Base-by-base conservation (phyloP, 2,888 invertebrate genomes). In the Pasiphila rectangulata region DNA sequence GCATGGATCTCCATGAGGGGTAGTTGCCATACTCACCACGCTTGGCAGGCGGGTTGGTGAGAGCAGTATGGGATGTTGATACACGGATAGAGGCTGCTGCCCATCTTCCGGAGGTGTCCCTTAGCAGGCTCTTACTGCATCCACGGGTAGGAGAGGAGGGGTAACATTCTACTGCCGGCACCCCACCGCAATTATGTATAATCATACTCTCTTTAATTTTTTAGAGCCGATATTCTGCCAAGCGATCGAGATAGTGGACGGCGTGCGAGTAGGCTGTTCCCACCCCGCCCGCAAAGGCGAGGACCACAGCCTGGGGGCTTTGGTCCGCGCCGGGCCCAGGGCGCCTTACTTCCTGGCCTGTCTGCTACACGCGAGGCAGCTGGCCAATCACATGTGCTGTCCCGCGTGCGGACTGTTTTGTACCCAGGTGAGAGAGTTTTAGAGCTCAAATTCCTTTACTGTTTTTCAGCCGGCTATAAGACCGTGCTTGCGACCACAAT, bases 351-450 rank as follows among this genome's bases (percentile, higher is more conserved):
- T 94, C 73, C 91, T 95, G 10, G 88, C 95, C 15, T 98, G 98
- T 75, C 90, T 91, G 36, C 91, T 93, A 63, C 98, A 98, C 78
- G 90, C 92, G 49, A 92, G 93, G 61, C 91, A 96, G 48, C 83
- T 97, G 49, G 82, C 91, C 7, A 82, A 91, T 23, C 98, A 98
- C 79, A 95, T 96, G 77, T 96, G 96, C 75, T 98, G 97, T 71
- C 95, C 97, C 0, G 93, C 94, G 1, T 98, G 98, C 80, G 84
- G 97, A 3, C 84, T 96, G 39, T 98, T 96, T 77, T 97, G 97
- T 73, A 94, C 96, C 3, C 96, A 96, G 91, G 95, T 94, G 10
- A 3, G 21, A 12, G 9, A 3, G 4, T 5, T 5, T 13, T 25
- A 17, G 7, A 10, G 21, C 1, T 21, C 16, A 29, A 0, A 20